Evolutionary conservation across 1,140 invertebrate species (phyloP).

Genomic region (Mylabris phalerata): DNA sequence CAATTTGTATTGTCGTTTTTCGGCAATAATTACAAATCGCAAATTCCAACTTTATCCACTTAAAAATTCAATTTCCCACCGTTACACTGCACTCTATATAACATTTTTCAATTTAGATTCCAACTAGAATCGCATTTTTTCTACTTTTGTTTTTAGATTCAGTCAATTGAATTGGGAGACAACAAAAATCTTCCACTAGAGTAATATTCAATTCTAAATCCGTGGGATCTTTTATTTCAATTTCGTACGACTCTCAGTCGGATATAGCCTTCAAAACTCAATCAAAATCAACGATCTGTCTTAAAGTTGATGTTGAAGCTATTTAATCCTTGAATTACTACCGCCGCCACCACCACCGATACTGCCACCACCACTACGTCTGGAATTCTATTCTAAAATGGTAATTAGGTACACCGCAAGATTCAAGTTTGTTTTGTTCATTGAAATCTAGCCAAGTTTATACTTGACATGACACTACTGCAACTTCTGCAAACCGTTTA

Average conservation of each 20-base stretch:
- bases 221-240: neutral
- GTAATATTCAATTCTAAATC: neutral
- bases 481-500: constrained; percentile 17
- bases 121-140: neutral
- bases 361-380: too few species aligned
- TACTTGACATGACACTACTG: constrained; percentile 17
- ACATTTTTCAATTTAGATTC: too few species aligned
- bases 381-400: constrained; percentile 18
- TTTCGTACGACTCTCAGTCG: neutral
- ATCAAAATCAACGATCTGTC: constrained; percentile 12
- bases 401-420: constrained; percentile 23
- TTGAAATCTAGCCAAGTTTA: constrained; percentile 16
- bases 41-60: too few species aligned
- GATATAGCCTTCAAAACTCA: constrained; percentile 2
- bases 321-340: constrained; percentile 19
- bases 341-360: neutral
- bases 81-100: too few species aligned
- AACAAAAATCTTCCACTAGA: neutral
- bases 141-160: neutral
- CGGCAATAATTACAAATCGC: too few species aligned
- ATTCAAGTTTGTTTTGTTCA: constrained; percentile 18
- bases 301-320: constrained; percentile 11
- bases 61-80: too few species aligned
- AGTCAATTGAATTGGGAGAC: neutral
- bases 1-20: too few species aligned